phyloP scores from a whole-genome alignment of 2,113 vertebrate genomes.

The Origma solitaria region DNA sequence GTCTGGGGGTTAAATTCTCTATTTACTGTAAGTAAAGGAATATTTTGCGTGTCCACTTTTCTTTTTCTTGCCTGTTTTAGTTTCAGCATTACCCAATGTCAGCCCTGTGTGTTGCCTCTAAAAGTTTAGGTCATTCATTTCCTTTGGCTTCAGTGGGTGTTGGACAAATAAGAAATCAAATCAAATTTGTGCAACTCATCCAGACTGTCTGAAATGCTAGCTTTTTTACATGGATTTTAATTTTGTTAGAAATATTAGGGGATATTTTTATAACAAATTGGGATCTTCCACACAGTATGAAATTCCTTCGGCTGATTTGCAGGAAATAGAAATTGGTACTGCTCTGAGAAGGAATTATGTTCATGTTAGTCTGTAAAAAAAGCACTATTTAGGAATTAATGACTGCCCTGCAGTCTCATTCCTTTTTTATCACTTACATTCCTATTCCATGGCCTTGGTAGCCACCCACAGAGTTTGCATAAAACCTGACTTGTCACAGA shows the following conservation, averaged over 20 bases:
- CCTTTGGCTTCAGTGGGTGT: background rate
- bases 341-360: background rate
- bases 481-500: background rate
- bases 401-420: background rate
- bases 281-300: background rate
- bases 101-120: background rate
- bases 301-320: background rate
- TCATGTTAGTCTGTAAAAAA: background rate
- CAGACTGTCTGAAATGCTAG: background rate
- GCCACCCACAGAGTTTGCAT: background rate
- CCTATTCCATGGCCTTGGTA: background rate
- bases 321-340: background rate
- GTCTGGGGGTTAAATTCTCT: conserved; percentile 98
- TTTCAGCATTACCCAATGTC: background rate
- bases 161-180: background rate
- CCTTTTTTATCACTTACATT: background rate
- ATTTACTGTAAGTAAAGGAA: conserved; percentile 91
- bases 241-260: background rate
- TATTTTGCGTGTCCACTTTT: background rate
- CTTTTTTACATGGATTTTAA: background rate
- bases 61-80: background rate
- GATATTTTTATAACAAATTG: background rate
- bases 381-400: background rate
- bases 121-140: background rate
- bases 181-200: background rate